These are phyloP conservation scores for Noctua fimbriata DNA, from an alignment of 2,888 invertebrate genomes.

Conservation along the genomic window DNA sequence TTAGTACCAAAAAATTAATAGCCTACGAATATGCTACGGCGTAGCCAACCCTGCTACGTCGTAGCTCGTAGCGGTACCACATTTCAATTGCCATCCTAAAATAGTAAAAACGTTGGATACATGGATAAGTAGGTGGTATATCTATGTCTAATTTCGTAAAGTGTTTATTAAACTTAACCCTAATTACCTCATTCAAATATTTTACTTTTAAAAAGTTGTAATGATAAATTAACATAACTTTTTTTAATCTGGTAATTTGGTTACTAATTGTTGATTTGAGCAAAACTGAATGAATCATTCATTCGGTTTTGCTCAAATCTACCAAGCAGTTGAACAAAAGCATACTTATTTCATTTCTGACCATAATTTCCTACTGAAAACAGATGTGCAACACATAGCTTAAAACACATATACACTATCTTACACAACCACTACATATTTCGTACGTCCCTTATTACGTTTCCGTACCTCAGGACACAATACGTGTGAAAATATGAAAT, in stretches of 20 bases:
- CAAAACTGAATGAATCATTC: too few species aligned
- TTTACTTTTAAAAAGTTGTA: neutral
- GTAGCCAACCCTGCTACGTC: slow-evolving; percentile 14
- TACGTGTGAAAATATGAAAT: slow-evolving; percentile 67
- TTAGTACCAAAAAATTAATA: neutral
- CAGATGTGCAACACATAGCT: slow-evolving; percentile 24
- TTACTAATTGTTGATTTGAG: too few species aligned
- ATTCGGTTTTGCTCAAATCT: neutral
- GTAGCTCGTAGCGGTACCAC: neutral
- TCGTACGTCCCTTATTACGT: slow-evolving; percentile 32
- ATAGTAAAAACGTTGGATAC: neutral
- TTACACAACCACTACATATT: slow-evolving; percentile 7
- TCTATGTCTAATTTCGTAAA: neutral
- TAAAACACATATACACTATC: slow-evolving; percentile 9
- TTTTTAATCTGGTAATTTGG: neutral
- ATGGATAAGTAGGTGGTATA: neutral
- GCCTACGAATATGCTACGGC: slow-evolving; percentile 27
- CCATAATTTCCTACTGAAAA: neutral
- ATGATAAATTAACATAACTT: neutral
- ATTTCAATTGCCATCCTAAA: slow-evolving; percentile 21
- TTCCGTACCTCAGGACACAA: slow-evolving; percentile 47
- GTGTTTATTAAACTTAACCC: neutral
- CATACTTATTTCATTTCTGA: neutral
- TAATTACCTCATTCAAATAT: neutral
- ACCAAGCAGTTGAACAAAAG: neutral